These are phyloP conservation scores for Hemistola chrysoprasaria DNA, from an alignment of 2,888 invertebrate species.

Conservation along the genomic window DNA sequence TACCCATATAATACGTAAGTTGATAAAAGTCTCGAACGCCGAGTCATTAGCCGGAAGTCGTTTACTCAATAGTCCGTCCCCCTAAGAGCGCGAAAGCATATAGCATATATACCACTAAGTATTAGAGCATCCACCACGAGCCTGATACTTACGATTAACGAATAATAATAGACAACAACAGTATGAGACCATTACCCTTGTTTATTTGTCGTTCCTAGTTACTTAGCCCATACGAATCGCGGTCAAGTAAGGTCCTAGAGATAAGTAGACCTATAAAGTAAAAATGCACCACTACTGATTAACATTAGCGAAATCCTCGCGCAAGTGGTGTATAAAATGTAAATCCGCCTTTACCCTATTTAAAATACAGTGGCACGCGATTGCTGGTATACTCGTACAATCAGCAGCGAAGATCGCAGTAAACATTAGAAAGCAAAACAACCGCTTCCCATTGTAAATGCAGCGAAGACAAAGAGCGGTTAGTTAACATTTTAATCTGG, in stretches of 20 bases:
- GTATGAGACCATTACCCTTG: too few relatives aligned
- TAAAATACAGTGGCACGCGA: constrained; percentile 45
- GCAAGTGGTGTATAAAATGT: constrained; percentile 22
- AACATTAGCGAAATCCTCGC: constrained; percentile 16
- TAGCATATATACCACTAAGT: too few relatives aligned
- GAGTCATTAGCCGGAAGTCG: too few relatives aligned
- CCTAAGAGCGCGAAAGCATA: too few relatives aligned
- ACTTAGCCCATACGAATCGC: neutral
- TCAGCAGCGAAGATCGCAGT: constrained; percentile 46
- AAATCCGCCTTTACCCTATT: constrained; percentile 26
- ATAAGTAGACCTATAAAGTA: constrained; percentile 3
- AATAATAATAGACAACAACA: too few relatives aligned
- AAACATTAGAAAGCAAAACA: constrained; percentile 50
- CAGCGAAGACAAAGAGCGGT: constrained; percentile 56
- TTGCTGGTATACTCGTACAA: constrained; percentile 35
- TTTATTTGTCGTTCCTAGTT: too few relatives aligned
- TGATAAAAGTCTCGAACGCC: too few relatives aligned
- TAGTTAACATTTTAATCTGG: constrained; percentile 68
- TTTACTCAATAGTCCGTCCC: too few relatives aligned
- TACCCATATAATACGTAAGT: too few relatives aligned
- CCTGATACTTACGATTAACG: too few relatives aligned
- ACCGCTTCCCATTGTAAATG: constrained; percentile 52
- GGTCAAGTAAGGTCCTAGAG: neutral
- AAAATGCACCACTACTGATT: constrained; percentile 16
- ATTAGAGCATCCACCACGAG: too few relatives aligned